Evolutionary conservation across 2,113 vertebrate species (phyloP).

Genomic region (Atherinomorus stipes): DNA sequence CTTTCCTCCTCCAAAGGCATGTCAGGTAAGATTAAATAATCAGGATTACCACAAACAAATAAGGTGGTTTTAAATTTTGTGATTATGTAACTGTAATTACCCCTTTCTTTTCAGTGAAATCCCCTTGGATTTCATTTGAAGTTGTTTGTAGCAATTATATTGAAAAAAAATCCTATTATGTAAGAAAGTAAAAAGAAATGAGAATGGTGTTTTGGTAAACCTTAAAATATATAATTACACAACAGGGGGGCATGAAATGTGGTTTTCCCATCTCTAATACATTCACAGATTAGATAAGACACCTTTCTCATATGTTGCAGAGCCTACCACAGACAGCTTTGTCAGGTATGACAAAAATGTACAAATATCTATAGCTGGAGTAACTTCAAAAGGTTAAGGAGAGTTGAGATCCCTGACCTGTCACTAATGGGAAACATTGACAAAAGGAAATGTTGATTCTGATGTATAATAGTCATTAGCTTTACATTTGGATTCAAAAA

Average conservation of each 20-base stretch:
- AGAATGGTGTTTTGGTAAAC: not conserved
- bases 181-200: conserved; percentile 6
- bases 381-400: not conserved
- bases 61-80: conserved; percentile 17
- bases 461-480: conserved; percentile 12
- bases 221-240: conserved; percentile 3
- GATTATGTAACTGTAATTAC: conserved; percentile 7
- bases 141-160: conserved; percentile 23
- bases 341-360: not conserved
- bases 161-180: conserved; percentile 19
- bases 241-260: not conserved
- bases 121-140: not conserved
- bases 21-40: conserved; percentile 10
- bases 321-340: not conserved
- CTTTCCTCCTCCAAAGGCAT: not conserved
- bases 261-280: not conserved
- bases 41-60: conserved; percentile 2
- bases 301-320: not conserved
- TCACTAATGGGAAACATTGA: not conserved
- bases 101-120: not conserved
- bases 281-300: not conserved
- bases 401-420: not conserved
- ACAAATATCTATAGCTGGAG: not conserved
- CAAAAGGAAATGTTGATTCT: conserved; percentile 12
- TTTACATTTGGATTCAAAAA: conserved; percentile 15